These are phyloP conservation scores for Galbula dea DNA, from an alignment of 2,113 vertebrate genomes.

Conservation along the genomic window DNA sequence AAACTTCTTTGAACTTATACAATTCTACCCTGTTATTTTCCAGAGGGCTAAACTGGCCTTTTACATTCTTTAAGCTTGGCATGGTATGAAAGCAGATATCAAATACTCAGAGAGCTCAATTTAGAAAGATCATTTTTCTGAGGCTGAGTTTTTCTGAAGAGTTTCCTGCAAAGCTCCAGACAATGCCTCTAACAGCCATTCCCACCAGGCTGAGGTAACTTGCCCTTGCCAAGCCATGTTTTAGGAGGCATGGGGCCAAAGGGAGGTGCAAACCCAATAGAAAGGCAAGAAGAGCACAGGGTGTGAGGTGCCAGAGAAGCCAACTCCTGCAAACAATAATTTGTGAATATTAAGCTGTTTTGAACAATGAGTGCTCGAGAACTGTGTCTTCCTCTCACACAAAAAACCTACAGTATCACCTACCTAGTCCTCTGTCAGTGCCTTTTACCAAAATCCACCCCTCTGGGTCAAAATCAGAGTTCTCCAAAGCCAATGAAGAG, in stretches of 20 bases:
- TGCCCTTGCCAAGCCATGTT: not conserved
- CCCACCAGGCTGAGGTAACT: not conserved
- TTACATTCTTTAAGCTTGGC: conserved; percentile 43
- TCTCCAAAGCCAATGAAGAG: not conserved
- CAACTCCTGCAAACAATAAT: accelerated
- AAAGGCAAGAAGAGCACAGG: not conserved
- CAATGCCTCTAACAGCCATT: not conserved
- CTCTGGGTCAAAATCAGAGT: not conserved
- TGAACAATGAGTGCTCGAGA: not conserved
- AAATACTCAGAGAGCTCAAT: conserved; percentile 37
- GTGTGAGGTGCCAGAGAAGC: not conserved
- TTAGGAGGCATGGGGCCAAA: not conserved
- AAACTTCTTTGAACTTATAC: not conserved
- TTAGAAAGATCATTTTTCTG: conserved; percentile 50
- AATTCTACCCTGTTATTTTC: conserved; percentile 14
- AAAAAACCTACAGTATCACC: not conserved
- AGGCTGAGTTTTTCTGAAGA: conserved; percentile 24
- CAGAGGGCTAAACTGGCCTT: conserved; percentile 6
- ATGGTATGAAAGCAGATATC: conserved; percentile 54
- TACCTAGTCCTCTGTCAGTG: not conserved
- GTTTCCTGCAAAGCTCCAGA: conserved; percentile 6
- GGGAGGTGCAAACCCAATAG: not conserved
- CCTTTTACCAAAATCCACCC: not conserved
- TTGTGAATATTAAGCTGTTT: not conserved
- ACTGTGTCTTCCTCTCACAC: accelerated